Evolutionary conservation across 2,797 vertebrate species (phyloP).

Genomic region (Clamator glandarius): DNA sequence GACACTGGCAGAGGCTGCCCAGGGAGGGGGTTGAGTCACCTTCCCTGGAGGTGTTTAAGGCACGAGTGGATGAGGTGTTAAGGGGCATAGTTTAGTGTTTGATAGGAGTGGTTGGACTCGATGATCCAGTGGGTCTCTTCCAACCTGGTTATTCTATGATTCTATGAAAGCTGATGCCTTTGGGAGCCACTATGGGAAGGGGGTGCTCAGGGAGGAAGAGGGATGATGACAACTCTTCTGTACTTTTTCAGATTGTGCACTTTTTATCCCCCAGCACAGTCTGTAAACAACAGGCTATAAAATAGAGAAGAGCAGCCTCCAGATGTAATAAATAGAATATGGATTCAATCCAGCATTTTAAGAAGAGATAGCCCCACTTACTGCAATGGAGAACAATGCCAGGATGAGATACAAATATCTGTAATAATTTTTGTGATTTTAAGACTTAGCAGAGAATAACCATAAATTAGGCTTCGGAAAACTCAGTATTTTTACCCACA

Average conservation of each 20-base stretch:
- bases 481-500: background rate
- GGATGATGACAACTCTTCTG: background rate
- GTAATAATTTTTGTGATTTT: constrained; percentile 43
- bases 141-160: too few species aligned
- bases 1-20: too few species aligned
- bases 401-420: constrained; percentile 52
- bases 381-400: constrained; percentile 41
- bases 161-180: constrained; percentile 8
- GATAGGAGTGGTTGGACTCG: too few species aligned
- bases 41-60: too few species aligned
- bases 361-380: constrained; percentile 56
- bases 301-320: constrained; percentile 23
- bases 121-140: too few species aligned
- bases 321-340: constrained; percentile 57
- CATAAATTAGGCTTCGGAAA: constrained; percentile 46
- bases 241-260: background rate
- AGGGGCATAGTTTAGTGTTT: too few species aligned
- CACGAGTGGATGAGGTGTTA: too few species aligned
- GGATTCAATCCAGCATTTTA: constrained; percentile 30
- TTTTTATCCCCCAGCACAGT: background rate
- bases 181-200: background rate
- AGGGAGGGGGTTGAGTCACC: too few species aligned
- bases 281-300: constrained; percentile 52
- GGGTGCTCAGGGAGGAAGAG: background rate
- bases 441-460: constrained; percentile 39